Conservation (phyloP, 2,113 vertebrate genomes). For the Oostethus manadensis region DNA sequence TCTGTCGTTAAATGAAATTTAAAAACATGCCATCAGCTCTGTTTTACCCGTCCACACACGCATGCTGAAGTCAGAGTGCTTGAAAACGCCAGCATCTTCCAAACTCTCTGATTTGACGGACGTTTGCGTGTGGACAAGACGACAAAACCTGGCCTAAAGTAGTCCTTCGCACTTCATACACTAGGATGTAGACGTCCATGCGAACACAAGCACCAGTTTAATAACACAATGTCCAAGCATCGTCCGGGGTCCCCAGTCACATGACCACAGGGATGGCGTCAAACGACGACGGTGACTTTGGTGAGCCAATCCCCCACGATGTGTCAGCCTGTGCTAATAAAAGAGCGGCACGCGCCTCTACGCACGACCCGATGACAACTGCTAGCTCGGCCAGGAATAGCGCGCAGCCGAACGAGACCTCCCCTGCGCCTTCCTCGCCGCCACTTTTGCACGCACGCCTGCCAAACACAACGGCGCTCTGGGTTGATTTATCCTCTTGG, state of each 20-base stretch:
- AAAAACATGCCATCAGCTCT: no score
- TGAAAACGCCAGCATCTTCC: no score
- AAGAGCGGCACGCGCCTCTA: constrained; percentile 43
- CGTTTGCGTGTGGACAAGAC: no score
- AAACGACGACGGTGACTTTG: background rate
- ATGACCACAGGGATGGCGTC: background rate
- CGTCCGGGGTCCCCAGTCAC: background rate
- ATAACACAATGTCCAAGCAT: background rate
- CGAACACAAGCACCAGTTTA: background rate
- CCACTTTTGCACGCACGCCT: constrained; percentile 16
- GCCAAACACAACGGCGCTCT: constrained; percentile 23
- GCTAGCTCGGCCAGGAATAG: constrained; percentile 44
- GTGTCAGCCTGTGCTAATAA: constrained; percentile 40
- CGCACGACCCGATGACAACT: constrained; percentile 35
- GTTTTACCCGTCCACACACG: no score
- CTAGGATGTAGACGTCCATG: no score
- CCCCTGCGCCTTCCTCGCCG: constrained; percentile 15
- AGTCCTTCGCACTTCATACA: no score
- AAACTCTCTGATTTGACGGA: no score
- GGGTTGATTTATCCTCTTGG: constrained; percentile 15
- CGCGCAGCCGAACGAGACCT: constrained; percentile 27
- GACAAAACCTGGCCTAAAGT: no score
- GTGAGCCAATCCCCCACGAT: constrained; percentile 1
- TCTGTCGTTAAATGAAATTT: no score
- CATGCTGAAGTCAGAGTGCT: no score